These are phyloP conservation scores for Phoxinus dragarum DNA, from an alignment of 2,797 vertebrate species.

Conservation along the genomic window DNA sequence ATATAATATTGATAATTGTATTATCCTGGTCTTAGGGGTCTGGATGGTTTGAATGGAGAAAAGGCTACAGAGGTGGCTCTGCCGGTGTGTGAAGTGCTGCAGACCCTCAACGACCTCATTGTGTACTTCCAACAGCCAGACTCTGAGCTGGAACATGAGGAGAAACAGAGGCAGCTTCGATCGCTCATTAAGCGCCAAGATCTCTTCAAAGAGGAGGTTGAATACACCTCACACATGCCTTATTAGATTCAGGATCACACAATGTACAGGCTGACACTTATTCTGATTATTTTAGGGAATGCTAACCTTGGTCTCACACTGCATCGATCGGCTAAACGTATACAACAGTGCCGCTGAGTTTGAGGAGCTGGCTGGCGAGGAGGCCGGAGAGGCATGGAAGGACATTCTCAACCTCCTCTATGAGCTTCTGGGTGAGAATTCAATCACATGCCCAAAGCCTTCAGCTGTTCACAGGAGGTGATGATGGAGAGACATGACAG, in stretches of 20 bases:
- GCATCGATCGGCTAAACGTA: conserved; percentile 95
- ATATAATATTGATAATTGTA: conserved; percentile 39
- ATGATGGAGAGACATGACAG: conserved; percentile 26
- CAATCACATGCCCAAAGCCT: conserved; percentile 11
- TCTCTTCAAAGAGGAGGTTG: conserved; percentile 97
- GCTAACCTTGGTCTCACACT: conserved; percentile 91
- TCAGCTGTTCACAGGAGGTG: not conserved
- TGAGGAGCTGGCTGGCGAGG: conserved; percentile 88
- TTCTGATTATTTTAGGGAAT: conserved; percentile 84
- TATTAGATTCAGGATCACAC: not conserved
- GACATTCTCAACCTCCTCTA: conserved; percentile 96
- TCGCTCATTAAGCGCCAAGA: conserved; percentile 98
- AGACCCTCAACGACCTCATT: conserved; percentile 94
- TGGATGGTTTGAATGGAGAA: conserved; percentile 78
- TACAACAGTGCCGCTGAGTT: conserved; percentile 95
- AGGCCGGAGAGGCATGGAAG: conserved; percentile 90
- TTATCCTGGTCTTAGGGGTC: conserved; percentile 61
- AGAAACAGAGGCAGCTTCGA: conserved; percentile 93
- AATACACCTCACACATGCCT: not conserved
- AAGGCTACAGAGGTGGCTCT: conserved; percentile 80
- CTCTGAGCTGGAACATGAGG: conserved; percentile 91
- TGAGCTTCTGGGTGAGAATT: conserved; percentile 87
- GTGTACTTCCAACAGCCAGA: conserved; percentile 94
- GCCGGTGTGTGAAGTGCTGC: conserved; percentile 90
- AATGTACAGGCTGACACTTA: not conserved